Evolutionary conservation across 2,113 vertebrate genomes (phyloP), one percentile per base, ranked within the genome.

Genomic region (Gavialis gangeticus): DNA sequence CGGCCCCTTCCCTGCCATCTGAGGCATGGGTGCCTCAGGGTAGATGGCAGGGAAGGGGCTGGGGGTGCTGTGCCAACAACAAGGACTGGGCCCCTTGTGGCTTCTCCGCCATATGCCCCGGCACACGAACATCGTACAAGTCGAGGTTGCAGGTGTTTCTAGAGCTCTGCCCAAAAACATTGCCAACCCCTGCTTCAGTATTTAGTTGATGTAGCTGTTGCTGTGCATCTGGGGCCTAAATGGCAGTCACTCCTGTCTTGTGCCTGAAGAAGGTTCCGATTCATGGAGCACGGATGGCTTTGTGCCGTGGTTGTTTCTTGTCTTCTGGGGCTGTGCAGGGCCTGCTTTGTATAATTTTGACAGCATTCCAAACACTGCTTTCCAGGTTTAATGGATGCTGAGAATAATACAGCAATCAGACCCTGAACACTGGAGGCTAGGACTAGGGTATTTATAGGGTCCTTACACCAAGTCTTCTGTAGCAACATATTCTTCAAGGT

Each of bases 311-410:
- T 11, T 18, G 54, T 55, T 80, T 11, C 67, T 10, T 3, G 25
- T 18, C n/a, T 59, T 59, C 54, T 27, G 57, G 60, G 9, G 0
- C 5, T 0, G 12, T 0, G 0, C 17, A 0, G 0, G 37, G 28
- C 28, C 30, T 15, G 34, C 34, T 46, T 71, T 17, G 21, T 82
- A 62, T 25, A 7, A 90, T 24, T 71, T 34, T 79, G 34, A 1
- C 13, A 5, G 75, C 27, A 28, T 21, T 24, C 0, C 12, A 4
- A 4, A 62, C 5, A 58, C 27, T 30, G 0, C 1, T 54, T 5
- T 14, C 1, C 1, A 0, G 10, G 24, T n/a, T 10, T 73, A 54
- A 28, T 14, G 67, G 57, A 27, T 59, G 59, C 17, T 6, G 37
- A 16, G 75, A 7, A 27, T 66, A 3, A 67, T 4, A 24, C 13